Base-by-base conservation (phyloP, 2,888 invertebrate genomes). In the Campopleginae sp. region DNA sequence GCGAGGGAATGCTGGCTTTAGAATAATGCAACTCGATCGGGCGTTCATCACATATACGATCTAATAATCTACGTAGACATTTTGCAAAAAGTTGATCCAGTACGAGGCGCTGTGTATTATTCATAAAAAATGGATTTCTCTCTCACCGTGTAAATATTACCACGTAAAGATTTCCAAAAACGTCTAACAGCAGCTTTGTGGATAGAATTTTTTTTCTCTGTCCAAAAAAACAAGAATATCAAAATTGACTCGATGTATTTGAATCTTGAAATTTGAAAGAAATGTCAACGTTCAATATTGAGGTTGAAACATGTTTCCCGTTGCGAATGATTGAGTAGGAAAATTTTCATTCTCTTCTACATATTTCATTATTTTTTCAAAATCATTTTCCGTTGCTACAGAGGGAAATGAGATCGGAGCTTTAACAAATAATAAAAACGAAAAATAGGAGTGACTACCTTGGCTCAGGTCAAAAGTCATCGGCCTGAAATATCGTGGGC, bases 21-120 rank as follows among this genome's bases (percentile, higher is more conserved):
- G 14, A 54, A 23, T 46, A 61, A 70, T 48, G 61, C 46, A 51
- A 58, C 27, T 63, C 31, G 48, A 46, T 48, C 46, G 54, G 27
- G 27, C 31, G 31, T 70, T 44, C 12, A 19, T 63, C 31, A 31
- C 23, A 48, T 46, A 33, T 63, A 46, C 27, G 31, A 46, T 19
- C 63, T 31, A 75, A 76, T 65, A 65, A 76, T 51, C n/a, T 51
- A 8, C 65, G 51, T 38, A 17, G 48, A 23, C 42, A 14, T 38
- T 17, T 17, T 38, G 23, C 44, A 12, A 58, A 72, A 72, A 51
- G 33, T 72, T 27, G 23, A 72, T 38, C 14, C 23, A 19, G 19
- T 27, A 38, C 38, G 54, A 31, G 14, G 23, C n/a, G 10, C n/a
- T 31, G 61, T 75, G 46, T 44, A 75, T 75, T 63, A 75, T 75